phyloP scores from a whole-genome alignment of 2,797 vertebrate genomes.

The Enteromius trimaculatus region DNA sequence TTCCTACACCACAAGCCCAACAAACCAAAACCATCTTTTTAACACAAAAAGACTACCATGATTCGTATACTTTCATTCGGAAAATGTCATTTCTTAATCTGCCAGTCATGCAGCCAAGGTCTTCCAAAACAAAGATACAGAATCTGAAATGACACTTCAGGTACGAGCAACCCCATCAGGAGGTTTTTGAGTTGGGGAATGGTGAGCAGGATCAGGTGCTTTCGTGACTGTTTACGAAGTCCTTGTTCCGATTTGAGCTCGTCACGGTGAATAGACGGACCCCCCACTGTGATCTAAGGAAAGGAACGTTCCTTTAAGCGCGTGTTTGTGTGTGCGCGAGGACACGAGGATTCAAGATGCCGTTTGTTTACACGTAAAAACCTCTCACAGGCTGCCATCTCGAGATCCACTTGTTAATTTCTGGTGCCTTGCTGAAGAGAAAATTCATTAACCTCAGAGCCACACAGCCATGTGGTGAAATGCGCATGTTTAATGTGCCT shows the following conservation, averaged over 20 bases:
- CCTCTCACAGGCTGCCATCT: constrained; percentile 69
- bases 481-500: constrained; percentile 82
- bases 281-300: constrained; percentile 72
- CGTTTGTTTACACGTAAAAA: constrained; percentile 72
- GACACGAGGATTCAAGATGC: constrained; percentile 62
- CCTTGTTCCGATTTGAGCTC: constrained; percentile 57
- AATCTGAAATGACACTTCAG: constrained; percentile 23
- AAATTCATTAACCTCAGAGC: constrained; percentile 83
- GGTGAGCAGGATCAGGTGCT: constrained; percentile 26
- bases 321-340: constrained; percentile 48
- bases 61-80: background rate
- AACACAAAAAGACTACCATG: background rate
- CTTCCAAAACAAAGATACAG: background rate
- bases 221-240: constrained; percentile 41
- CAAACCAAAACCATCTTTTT: background rate
- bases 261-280: constrained; percentile 59
- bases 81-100: constrained; percentile 1
- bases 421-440: constrained; percentile 73
- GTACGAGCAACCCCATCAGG: constrained; percentile 10
- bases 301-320: constrained; percentile 58
- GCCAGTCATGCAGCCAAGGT: constrained; percentile 2
- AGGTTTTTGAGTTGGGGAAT: background rate
- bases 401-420: constrained; percentile 77
- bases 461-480: constrained; percentile 75
- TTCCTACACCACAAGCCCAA: background rate